Base-by-base conservation (phyloP, 2,113 vertebrate species). In the Hippolais icterina region DNA sequence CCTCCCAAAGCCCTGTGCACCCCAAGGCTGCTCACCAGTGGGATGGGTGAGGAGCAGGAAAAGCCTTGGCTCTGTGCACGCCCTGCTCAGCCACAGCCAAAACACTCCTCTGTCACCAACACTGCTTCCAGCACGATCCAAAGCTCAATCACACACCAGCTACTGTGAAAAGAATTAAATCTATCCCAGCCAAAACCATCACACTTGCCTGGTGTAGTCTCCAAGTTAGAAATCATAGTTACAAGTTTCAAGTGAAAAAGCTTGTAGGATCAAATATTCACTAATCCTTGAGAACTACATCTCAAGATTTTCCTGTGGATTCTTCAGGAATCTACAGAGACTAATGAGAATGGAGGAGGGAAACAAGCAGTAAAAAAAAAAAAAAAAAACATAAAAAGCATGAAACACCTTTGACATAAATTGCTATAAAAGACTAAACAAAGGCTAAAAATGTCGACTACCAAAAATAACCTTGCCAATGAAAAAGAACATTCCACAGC, bases 21-120 rank as follows among this genome's bases (percentile, higher is more conserved):
- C n/a, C 12, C 20, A 39, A 68, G 7, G 2, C 47, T 37, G 20
- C 29, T 57, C 0, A 0, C 24, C 3, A 5, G 6, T 11, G 12
- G 20, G 15, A 21, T 0, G 1, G 27, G 5, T 15, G 21, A 61
- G 69, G 6, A 60, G 23, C 39, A 83, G 50, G 44, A 90, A 53
- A 70, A 31, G 10, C n/a, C 42, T 57, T 41, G 22, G 25, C 37
- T 29, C 20, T 44, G 6, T 1, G 1, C 35, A 23, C 7, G 2
- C 9, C 5, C 28, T 31, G 42, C 57, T 54, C 56, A 86, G 56
- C 37, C 23, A 3, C 5, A 46, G 12, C 1, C 2, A 7, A 63
- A 80, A 37, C 35, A 50, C 11, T 13, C 8, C n/a, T 33, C 12
- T 5, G 1, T 14, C 49, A 42, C 7, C 23, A 72, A 11, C 35